Evolutionary conservation across 2,888 invertebrate genomes (phyloP), one percentile per base, ranked within the genome.

Genomic region (Argynnis bischoffii): DNA sequence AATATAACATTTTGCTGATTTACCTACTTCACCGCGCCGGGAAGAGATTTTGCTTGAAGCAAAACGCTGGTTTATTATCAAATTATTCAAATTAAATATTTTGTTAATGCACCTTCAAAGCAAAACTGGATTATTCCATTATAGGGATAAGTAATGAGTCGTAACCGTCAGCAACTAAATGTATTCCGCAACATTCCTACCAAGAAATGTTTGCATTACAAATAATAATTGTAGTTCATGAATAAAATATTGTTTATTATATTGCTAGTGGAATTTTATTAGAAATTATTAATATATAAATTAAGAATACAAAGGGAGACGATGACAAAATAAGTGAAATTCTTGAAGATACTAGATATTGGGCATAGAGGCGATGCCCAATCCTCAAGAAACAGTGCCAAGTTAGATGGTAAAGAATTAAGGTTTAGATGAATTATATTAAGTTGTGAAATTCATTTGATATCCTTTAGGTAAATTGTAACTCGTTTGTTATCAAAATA

Each of bases 1-100:
- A 18, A 18, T 76, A 74, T 79, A 86, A 88, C 68, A 72, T 75
- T 57, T 73, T 70, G 76, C 82, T 82, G 83, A 82, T 82, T 86
- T 82, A 35, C 35, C 35, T 35, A 81, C 76, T 83, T 84, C 81
- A 81, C 75, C 76, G 78, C 72, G 78, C 71, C 77, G 79, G 81
- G 79, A 81, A 81, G 79, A 81, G 74, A 78, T 76, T 75, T 73
- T 71, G 57, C 69, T 73, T 72, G 70, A 75, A 70, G 68, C 63
- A 69, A 70, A 74, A 74, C 70, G 66, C 63, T 68, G 54, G 63
- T 69, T 72, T 70, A 69, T 66, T 72, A 67, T 69, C 67, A 60
- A 65, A 70, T 70, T 70, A 66, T 71, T 64, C 57, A 66, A 68
- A 68, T 72, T 57, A 65, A 63, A 70, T 69, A 72, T 69, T 56